Evolutionary conservation across 1,140 invertebrate genomes (phyloP).

Genomic region (Aleiodes sp.): DNA sequence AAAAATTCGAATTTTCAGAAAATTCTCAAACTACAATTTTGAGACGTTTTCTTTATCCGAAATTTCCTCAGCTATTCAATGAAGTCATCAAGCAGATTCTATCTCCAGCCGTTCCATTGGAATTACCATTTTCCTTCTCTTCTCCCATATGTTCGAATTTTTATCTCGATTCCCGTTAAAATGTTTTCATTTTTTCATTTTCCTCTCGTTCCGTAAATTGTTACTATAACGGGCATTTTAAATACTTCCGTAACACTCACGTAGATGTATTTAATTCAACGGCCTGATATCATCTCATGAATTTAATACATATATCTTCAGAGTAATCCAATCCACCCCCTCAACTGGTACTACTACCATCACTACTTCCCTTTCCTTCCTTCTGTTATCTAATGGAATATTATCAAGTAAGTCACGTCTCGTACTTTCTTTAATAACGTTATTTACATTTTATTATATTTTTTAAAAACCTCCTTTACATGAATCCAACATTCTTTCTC

Average conservation of each 20-base stretch:
- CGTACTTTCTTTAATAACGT: not conserved
- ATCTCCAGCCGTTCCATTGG: too few relatives aligned
- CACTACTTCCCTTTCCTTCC: not conserved
- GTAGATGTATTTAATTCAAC: constrained; percentile 32
- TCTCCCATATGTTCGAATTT: too few relatives aligned
- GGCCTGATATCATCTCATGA: constrained; percentile 32
- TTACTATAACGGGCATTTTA: constrained; percentile 13
- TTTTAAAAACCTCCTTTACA: not conserved
- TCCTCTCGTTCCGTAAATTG: not conserved
- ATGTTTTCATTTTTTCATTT: not conserved
- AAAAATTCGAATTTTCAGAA: too few relatives aligned
- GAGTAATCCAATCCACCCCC: constrained; percentile 21
- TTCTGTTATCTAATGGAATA: constrained; percentile 27
- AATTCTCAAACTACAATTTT: too few relatives aligned
- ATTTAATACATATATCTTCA: constrained; percentile 31
- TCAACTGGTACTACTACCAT: not conserved
- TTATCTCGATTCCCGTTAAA: not conserved
- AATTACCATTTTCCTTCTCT: too few relatives aligned
- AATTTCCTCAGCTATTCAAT: too few relatives aligned
- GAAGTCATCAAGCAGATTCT: too few relatives aligned
- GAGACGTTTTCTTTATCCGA: too few relatives aligned
- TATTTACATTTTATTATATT: constrained; percentile 14
- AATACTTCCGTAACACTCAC: constrained; percentile 26
- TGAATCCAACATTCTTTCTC: constrained; percentile 1
- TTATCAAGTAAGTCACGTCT: constrained; percentile 27